phyloP scores from a whole-genome alignment of 2,888 invertebrate genomes.

The Monochamus alternatus region DNA sequence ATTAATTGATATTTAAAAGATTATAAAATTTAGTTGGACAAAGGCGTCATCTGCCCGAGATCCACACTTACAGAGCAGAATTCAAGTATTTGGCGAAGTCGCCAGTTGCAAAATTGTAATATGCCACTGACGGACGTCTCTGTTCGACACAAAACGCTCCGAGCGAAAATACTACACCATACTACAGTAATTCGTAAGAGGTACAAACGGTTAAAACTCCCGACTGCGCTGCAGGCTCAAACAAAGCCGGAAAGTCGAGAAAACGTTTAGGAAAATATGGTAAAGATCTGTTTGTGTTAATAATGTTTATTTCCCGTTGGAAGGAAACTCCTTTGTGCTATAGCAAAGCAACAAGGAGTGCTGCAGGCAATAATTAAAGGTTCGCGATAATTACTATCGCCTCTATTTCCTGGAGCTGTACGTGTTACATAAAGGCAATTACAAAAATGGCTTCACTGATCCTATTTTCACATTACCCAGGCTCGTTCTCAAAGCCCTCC shows the following conservation, averaged over 20 bases:
- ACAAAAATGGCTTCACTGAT: constrained; percentile 56
- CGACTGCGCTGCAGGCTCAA: constrained; percentile 11
- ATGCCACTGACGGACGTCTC: neutral
- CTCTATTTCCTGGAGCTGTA: constrained; percentile 56
- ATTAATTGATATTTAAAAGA: too few species aligned
- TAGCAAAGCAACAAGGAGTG: constrained; percentile 51
- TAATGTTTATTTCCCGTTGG: constrained; percentile 57
- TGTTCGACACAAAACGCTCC: neutral
- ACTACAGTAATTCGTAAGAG: constrained; percentile 2
- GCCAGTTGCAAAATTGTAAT: too few species aligned
- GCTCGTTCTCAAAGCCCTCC: constrained; percentile 19
- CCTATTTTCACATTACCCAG: constrained; percentile 48
- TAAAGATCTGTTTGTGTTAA: constrained; percentile 53
- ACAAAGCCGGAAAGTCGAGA: constrained; percentile 35
- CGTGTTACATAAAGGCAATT: constrained; percentile 59
- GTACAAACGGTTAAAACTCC: constrained; percentile 20
- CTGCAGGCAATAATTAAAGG: constrained; percentile 64
- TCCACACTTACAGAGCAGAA: too few species aligned
- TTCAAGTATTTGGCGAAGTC: too few species aligned
- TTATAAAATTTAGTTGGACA: too few species aligned
- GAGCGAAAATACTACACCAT: neutral
- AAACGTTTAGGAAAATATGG: constrained; percentile 49
- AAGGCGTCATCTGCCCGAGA: too few species aligned
- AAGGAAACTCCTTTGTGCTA: constrained; percentile 53
- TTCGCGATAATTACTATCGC: constrained; percentile 63